Evolutionary conservation across 2,888 invertebrate genomes (phyloP).

Genomic region (Netelia inedita): DNA sequence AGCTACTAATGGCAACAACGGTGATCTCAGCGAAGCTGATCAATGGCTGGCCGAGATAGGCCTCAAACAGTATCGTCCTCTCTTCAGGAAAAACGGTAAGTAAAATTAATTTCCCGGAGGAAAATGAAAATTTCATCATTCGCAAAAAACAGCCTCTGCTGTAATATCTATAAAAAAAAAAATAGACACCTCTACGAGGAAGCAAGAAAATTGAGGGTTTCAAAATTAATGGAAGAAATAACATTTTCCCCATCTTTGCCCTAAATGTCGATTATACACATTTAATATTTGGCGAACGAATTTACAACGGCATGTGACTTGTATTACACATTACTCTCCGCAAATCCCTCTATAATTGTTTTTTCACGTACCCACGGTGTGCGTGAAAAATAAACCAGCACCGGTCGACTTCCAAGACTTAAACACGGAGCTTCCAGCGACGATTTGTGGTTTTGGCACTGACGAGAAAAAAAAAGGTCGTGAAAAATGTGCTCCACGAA

Average conservation of each 20-base stretch:
- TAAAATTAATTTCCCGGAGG: not conserved
- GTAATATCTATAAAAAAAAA: not conserved
- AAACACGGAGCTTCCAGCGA: not conserved
- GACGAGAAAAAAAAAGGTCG: not conserved
- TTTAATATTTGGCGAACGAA: not conserved
- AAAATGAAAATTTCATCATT: too few relatives aligned
- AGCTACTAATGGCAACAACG: constrained; percentile 83
- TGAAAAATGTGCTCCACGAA: constrained; percentile 23
- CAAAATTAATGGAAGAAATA: constrained; percentile 12
- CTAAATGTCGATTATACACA: not conserved
- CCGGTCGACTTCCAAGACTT: not conserved
- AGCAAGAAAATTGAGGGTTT: not conserved
- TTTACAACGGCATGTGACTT: not conserved
- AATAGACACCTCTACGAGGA: not conserved
- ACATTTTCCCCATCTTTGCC: not conserved
- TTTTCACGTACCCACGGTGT: not conserved
- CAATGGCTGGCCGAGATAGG: constrained; percentile 92
- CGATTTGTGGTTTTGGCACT: not conserved
- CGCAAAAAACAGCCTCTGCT: too few relatives aligned
- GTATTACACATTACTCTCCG: not conserved
- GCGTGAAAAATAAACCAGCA: not conserved
- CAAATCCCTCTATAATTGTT: too few relatives aligned
- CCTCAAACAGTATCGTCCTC: constrained; percentile 89
- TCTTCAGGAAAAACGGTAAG: constrained; percentile 91
- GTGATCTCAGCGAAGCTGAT: constrained; percentile 89